phyloP scores from a whole-genome alignment of 2,888 invertebrate genomes.

The Tipula vernalis region DNA sequence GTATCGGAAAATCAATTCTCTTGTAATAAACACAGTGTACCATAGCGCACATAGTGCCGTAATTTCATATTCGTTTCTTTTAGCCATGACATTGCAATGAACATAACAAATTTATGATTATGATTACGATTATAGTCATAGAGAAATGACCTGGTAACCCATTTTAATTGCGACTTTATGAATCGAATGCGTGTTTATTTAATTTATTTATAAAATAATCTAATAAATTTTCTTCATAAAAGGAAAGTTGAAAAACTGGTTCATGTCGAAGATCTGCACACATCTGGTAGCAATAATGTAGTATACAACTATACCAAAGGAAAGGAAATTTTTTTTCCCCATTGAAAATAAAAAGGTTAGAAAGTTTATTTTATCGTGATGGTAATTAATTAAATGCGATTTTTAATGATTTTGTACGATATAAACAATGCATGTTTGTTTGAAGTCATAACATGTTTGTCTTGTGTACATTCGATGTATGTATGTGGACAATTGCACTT shows the following conservation, averaged over 20 bases:
- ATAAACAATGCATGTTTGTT: not conserved
- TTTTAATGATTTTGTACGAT: not conserved
- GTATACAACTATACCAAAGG: not conserved
- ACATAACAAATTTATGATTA: not conserved
- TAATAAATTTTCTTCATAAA: not conserved
- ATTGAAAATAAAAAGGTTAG: not conserved
- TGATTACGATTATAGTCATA: not conserved
- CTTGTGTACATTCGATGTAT: not conserved
- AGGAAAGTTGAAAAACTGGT: not conserved
- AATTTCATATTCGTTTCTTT: not conserved
- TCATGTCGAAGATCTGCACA: not conserved
- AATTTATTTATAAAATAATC: not conserved
- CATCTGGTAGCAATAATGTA: not conserved
- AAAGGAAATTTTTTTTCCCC: not conserved
- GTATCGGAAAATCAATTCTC: not conserved
- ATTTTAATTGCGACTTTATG: not conserved
- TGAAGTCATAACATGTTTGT: not conserved
- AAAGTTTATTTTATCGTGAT: not conserved
- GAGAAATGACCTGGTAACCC: not conserved
- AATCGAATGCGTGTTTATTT: not conserved
- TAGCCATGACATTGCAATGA: not conserved
- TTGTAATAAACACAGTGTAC: not conserved
- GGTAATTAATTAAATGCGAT: not conserved
- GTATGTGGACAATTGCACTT: not conserved
- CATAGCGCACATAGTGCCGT: not conserved